Base-by-base conservation (phyloP, 2,797 vertebrate species). In the Chaetophractus vellerosus region DNA sequence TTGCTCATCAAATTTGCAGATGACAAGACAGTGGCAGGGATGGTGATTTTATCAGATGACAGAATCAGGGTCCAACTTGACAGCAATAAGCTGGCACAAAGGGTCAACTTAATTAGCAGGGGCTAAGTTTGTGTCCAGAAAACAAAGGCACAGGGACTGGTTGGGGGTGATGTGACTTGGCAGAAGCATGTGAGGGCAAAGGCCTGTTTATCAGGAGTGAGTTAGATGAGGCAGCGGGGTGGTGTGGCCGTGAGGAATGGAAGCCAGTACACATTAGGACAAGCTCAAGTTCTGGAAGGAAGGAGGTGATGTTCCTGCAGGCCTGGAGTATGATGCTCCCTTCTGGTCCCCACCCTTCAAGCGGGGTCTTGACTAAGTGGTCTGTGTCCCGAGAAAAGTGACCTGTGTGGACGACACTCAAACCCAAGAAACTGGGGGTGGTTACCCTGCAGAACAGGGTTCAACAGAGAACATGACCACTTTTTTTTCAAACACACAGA, bases 11-110 rank as follows among this genome's bases (percentile, higher is more conserved):
- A 9, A 83, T 86, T 88, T 92, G 66, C 82, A 94, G 88, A 92
- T 90, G 95, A 93, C 78, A 93, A 83, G 90, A 88, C 55, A 69
- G 88, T 38, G 74, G 78, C 64, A 82, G 81, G 66, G 28, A 83
- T 33, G 52, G 57, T 16, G 64, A 83, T 94, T 88, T 76, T 88
- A 82, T 94, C 52, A 76, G 48, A 96, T 83, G 93, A 97, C 59
- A 95, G 75, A 92, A 76, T 72, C 33, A 38, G 76, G 88, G 68
- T 71, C 72, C 78, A 81, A 79, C 92, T 74, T 24, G 45, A 95
- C 57, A 19, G 0, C 79, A 82, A 18, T 79, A 75, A 93, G 11
- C 52, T 88, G 59, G 88, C 90, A 92, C 81, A 94, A 95, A 96
- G 78, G 45, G 74, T 90, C 94, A 88, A 14, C 74, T 90, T 61